Conservation (phyloP, 2,113 vertebrate genomes). For the Xenus cinereus region DNA sequence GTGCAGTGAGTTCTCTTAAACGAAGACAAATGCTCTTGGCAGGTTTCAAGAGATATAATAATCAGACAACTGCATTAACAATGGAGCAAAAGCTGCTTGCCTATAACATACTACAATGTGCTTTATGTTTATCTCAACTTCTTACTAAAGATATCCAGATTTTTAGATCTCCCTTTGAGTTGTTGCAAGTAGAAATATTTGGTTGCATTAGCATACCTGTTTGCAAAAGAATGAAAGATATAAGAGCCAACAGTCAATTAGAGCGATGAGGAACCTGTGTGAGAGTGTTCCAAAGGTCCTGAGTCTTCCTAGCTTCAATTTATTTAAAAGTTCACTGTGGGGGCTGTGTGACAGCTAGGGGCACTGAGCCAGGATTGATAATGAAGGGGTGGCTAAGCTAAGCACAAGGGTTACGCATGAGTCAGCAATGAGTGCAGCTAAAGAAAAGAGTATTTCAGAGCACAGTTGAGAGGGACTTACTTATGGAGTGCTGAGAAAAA, state of each 20-base stretch:
- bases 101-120: background rate
- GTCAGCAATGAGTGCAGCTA: conserved; percentile 2
- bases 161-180: background rate
- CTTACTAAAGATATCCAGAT: background rate
- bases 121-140: background rate
- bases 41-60: background rate
- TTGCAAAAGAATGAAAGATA: background rate
- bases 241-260: background rate
- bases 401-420: conserved; percentile 1
- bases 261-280: background rate
- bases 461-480: background rate
- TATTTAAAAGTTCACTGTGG: conserved; percentile 8
- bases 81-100: background rate
- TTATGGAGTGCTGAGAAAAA: background rate
- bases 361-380: background rate
- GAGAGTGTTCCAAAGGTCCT: background rate
- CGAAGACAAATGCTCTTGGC: background rate
- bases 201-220: background rate
- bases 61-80: background rate
- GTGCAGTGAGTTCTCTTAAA: background rate
- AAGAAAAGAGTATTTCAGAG: background rate
- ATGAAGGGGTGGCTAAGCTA: conserved; percentile 38
- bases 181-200: background rate
- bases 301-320: background rate
- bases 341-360: background rate